Percentiles rank a stretch among this genome's conserved stretches.
phyloP scores from a whole-genome alignment of 2,888 invertebrate genomes.

The Formica aserva region DNA sequence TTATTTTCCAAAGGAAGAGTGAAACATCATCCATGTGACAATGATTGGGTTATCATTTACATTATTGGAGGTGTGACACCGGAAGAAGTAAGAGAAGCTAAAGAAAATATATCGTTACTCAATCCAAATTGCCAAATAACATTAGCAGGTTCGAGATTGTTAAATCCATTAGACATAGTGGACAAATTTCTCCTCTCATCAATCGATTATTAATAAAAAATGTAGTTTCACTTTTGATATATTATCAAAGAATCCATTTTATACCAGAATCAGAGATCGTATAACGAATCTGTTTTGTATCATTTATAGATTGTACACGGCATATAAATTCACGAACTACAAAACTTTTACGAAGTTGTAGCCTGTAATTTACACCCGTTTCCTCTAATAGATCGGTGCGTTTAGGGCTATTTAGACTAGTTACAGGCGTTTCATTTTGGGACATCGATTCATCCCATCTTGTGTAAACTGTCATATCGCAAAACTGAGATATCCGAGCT shows the following conservation, averaged over 20 bases:
- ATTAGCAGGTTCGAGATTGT: conserved; percentile 81
- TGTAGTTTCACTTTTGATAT: background rate
- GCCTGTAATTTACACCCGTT: conserved; percentile 83
- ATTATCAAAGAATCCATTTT: conserved; percentile 58
- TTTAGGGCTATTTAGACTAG: background rate
- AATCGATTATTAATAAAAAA: conserved; percentile 37
- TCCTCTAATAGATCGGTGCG: conserved; percentile 21
- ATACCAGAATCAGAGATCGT: conserved; percentile 61
- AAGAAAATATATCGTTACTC: conserved; percentile 76
- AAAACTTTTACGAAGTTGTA: conserved; percentile 77
- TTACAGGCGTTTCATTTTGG: background rate
- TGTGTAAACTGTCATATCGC: conserved; percentile 87
- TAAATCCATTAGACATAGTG: conserved; percentile 81
- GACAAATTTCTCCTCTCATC: conserved; percentile 79
- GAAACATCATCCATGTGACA: conserved; percentile 88
- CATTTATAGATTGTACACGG: conserved; percentile 53
- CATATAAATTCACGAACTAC: conserved; percentile 36
- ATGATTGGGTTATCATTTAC: conserved; percentile 89
- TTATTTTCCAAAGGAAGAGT: conserved; percentile 87
- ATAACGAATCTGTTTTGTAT: conserved; percentile 60
- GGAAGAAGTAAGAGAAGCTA: conserved; percentile 88
- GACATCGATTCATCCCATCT: conserved; percentile 86
- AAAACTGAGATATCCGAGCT: conserved; percentile 86
- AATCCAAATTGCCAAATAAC: conserved; percentile 73
- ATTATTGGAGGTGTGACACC: conserved; percentile 90